These are phyloP conservation scores for Palaemon carinicauda DNA, from an alignment of 1,140 invertebrate genomes.

Conservation along the genomic window DNA sequence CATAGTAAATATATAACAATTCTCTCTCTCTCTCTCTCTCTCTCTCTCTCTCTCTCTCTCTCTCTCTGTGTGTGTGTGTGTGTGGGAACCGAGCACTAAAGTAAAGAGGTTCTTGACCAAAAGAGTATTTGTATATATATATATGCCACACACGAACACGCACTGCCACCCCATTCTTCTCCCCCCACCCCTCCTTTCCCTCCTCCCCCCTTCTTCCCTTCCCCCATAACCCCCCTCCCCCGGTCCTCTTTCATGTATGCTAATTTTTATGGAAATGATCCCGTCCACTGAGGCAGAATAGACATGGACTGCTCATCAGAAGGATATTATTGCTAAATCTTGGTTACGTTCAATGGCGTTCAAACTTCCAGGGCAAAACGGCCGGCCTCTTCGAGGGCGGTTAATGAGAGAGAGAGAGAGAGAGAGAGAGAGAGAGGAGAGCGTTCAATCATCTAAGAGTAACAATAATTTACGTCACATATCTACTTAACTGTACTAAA, in stretches of 20 bases:
- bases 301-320: slow-evolving; percentile 54
- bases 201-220: neutral
- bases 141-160: neutral
- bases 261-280: slow-evolving; percentile 54
- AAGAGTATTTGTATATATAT: no score
- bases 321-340: slow-evolving; percentile 55
- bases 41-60: slow-evolving; percentile 13
- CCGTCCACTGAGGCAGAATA: slow-evolving; percentile 32
- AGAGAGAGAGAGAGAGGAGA: neutral
- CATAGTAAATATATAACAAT: neutral
- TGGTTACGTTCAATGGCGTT: slow-evolving; percentile 11
- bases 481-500: no score
- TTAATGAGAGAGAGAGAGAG: neutral
- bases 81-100: no score
- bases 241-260: slow-evolving; percentile 44
- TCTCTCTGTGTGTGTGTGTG: no score
- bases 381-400: neutral
- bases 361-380: neutral
- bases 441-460: no score
- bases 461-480: no score
- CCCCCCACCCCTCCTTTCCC: neutral
- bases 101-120: no score
- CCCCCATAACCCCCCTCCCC: neutral
- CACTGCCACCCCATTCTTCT: neutral
- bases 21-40: slow-evolving; percentile 25